Evolutionary conservation across 2,888 invertebrate genomes (phyloP).

Genomic region (Scaptomyza cyrtandrae): DNA sequence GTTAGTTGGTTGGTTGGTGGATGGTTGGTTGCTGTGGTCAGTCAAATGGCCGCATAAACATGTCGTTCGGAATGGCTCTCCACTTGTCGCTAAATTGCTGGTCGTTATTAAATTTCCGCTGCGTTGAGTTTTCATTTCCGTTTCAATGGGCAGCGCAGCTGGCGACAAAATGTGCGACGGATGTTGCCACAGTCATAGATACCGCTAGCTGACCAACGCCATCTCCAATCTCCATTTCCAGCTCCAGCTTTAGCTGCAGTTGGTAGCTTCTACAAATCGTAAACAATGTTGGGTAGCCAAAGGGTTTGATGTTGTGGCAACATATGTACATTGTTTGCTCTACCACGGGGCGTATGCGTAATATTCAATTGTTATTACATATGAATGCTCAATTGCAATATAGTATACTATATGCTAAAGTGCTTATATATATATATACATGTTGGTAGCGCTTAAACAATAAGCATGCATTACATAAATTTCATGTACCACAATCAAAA

Average conservation of each 20-base stretch:
- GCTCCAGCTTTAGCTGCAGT: conserved; percentile 1
- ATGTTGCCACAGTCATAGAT: conserved; percentile 73
- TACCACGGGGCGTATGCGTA: conserved; percentile 53
- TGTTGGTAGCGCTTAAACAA: conserved; percentile 47
- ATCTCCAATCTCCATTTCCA: conserved; percentile 2
- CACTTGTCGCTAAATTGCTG: conserved; percentile 73
- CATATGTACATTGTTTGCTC: conserved; percentile 15
- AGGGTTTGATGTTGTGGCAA: conserved; percentile 34
- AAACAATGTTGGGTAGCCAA: conserved; percentile 45
- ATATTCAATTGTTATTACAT: conserved; percentile 64
- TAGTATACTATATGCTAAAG: too few relatives aligned
- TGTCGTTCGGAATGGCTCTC: conserved; percentile 59
- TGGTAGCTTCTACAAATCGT: conserved; percentile 11
- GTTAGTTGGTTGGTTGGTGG: conserved; percentile 38
- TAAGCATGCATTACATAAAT: conserved; percentile 33
- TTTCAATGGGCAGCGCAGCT: conserved; percentile 76
- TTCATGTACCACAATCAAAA: conserved; percentile 60
- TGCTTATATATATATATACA: conserved; percentile 11
- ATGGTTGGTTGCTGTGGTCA: conserved; percentile 61
- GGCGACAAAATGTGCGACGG: conserved; percentile 68
- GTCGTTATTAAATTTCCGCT: conserved; percentile 80
- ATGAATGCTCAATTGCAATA: conserved; percentile 14
- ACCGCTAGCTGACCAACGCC: conserved; percentile 27
- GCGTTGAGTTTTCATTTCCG: conserved; percentile 81
- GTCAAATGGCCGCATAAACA: conserved; percentile 79